Evolutionary conservation across 2,888 invertebrate genomes (phyloP), one percentile per base, ranked within the genome.

Genomic region (Folsomia candida): DNA sequence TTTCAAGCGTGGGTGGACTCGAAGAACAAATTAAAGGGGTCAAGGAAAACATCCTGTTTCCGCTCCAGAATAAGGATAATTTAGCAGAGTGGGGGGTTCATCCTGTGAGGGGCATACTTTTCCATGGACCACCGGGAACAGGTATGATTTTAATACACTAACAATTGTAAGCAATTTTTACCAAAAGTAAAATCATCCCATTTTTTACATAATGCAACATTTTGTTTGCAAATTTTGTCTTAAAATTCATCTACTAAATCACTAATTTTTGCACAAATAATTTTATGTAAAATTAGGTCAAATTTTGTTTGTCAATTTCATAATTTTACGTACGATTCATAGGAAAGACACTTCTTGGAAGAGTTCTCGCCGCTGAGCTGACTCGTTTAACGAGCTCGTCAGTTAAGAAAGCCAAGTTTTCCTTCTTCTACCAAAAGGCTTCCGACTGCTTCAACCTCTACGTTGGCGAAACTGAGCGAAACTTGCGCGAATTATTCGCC

Each of bases 381-480:
- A 90, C 90, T 80, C n/a, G n/a, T n/a, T n/a, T n/a, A n/a, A n/a
- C n/a, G n/a, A n/a, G n/a, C n/a, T n/a, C n/a, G n/a, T n/a, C n/a
- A 80, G 86, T 88, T 73, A 86, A 88, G 74, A n/a, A 61, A 2
- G 51, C 47, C 4, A 18, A 62, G 2, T 92, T 92, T 14, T 87
- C 94, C 0, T 95, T 95, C 84, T 95, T 94, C 24, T 68, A 73
- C 54, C 58, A 58, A 2, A 66, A 66, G 84, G 95, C 93, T 6
- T 94, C 94, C 0, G 95, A 96, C 83, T 91, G 94, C 80, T 85
- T 95, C 77, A 92, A 92, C 83, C 95, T 94, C 83, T 96, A 94
- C 94, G 93, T 95, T 6, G 96, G 96, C 9, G 94, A 95, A 85
- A 93, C 93, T 11, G 94, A 95, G 83, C 87, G 93, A 78, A 93